Percentiles rank a stretch among this genome's conserved stretches.
Conservation (phyloP, 30 jellyfish, hydroid and myxozoan species). For the Hydractinia symbiolongicarpus region DNA sequence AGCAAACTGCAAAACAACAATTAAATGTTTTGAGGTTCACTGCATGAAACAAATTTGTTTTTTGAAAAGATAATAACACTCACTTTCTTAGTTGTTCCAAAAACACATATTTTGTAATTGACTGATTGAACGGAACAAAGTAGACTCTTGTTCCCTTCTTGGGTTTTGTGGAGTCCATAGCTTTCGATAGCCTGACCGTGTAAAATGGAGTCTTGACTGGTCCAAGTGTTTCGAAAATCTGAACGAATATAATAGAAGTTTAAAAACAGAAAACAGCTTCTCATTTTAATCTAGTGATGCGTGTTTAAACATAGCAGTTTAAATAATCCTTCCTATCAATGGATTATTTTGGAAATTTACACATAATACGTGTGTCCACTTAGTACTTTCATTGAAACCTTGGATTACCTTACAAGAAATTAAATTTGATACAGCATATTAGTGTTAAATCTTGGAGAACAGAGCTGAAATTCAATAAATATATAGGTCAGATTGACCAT, state of each 20-base stretch:
- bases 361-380: no score
- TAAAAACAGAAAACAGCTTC: no score
- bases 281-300: no score
- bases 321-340: neutral
- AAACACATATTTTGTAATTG: constrained; percentile 53
- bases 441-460: no score
- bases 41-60: neutral
- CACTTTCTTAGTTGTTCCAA: constrained; percentile 76
- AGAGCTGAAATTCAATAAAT: no score
- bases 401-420: no score
- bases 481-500: no score
- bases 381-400: no score
- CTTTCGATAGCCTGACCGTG: constrained; percentile 40
- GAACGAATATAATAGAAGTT: neutral
- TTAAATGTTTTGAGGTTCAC: neutral
- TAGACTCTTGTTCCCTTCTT: constrained; percentile 40
- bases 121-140: constrained; percentile 52
- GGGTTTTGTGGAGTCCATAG: constrained; percentile 23
- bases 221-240: constrained; percentile 88
- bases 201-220: constrained; percentile 78
- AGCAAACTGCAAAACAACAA: neutral
- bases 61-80: neutral
- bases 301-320: neutral
- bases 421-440: no score
- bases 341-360: neutral